These are phyloP conservation scores for Ceramica pisi DNA, from an alignment of 2,888 invertebrate genomes.

Conservation along the genomic window DNA sequence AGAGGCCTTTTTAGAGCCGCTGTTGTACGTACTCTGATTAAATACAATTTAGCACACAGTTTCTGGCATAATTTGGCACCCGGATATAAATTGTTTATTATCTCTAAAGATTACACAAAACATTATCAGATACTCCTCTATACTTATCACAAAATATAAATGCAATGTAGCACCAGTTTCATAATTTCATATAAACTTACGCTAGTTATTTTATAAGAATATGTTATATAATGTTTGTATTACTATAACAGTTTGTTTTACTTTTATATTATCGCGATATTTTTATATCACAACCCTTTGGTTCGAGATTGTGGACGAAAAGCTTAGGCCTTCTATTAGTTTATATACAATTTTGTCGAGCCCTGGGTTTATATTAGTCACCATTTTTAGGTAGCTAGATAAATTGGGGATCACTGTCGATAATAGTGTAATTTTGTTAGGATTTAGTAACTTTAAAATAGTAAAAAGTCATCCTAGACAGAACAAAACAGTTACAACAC, in stretches of 20 bases:
- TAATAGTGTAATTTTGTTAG: too few relatives aligned
- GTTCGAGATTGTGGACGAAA: conserved; percentile 14
- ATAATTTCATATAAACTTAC: conserved; percentile 33
- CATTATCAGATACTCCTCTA: conserved; percentile 4
- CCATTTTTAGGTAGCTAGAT: not conserved
- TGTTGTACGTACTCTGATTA: too few relatives aligned
- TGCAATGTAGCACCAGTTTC: conserved; percentile 54
- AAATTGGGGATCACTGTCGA: too few relatives aligned
- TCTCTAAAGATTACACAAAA: conserved; percentile 7
- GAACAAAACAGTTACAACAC: too few relatives aligned
- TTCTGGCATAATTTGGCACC: conserved; percentile 17
- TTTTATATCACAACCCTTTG: conserved; percentile 29
- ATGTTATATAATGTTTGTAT: conserved; percentile 4
- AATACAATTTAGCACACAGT: not conserved
- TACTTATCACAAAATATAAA: conserved; percentile 47
- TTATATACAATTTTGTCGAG: not conserved
- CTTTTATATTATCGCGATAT: not conserved
- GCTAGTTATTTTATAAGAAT: conserved; percentile 5
- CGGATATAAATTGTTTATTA: not conserved
- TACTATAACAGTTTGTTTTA: not conserved
- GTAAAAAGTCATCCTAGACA: too few relatives aligned
- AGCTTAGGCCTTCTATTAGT: not conserved
- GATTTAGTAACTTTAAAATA: too few relatives aligned
- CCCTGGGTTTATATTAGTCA: not conserved
- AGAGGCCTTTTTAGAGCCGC: too few relatives aligned